These are phyloP conservation scores for Doryteuthis pealeii DNA, from an alignment of 1,140 invertebrate species.

Conservation along the genomic window DNA sequence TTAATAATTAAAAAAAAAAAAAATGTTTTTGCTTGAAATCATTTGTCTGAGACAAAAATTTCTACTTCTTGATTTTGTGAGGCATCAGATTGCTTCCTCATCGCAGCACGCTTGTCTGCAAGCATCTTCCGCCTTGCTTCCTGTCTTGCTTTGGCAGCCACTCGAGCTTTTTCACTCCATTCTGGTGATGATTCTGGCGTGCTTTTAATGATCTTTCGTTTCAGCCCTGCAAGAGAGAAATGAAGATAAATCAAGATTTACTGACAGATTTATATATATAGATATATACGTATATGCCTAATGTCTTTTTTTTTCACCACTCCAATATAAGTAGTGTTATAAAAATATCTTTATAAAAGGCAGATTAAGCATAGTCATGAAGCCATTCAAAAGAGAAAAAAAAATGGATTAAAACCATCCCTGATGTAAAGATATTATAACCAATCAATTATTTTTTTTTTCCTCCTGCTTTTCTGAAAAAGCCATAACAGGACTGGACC, in stretches of 20 bases:
- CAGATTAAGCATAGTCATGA: too few species aligned
- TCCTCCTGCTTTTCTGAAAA: too few species aligned
- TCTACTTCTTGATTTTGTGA: constrained; percentile 39
- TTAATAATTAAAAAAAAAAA: constrained; percentile 6
- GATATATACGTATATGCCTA: too few species aligned
- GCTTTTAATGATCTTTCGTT: constrained; percentile 42
- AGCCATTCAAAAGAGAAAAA: too few species aligned
- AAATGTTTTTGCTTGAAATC: neutral
- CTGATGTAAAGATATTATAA: too few species aligned
- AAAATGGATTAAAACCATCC: too few species aligned
- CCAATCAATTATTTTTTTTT: too few species aligned
- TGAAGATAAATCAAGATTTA: neutral
- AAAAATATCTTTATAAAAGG: too few species aligned
- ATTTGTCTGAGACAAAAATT: constrained; percentile 45
- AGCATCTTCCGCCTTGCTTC: constrained; percentile 78
- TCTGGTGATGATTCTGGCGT: constrained; percentile 51
- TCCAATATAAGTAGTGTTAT: too few species aligned
- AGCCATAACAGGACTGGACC: too few species aligned
- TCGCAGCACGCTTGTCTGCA: constrained; percentile 73
- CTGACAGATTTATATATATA: too few species aligned
- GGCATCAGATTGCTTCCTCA: constrained; percentile 56
- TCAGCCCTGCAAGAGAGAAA: constrained; percentile 34
- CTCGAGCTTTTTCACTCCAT: constrained; percentile 60
- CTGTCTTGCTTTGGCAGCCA: constrained; percentile 68
- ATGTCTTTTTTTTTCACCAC: too few species aligned